Conservation (phyloP, 2,797 vertebrate species). For the Lagocephalus sceleratus region DNA sequence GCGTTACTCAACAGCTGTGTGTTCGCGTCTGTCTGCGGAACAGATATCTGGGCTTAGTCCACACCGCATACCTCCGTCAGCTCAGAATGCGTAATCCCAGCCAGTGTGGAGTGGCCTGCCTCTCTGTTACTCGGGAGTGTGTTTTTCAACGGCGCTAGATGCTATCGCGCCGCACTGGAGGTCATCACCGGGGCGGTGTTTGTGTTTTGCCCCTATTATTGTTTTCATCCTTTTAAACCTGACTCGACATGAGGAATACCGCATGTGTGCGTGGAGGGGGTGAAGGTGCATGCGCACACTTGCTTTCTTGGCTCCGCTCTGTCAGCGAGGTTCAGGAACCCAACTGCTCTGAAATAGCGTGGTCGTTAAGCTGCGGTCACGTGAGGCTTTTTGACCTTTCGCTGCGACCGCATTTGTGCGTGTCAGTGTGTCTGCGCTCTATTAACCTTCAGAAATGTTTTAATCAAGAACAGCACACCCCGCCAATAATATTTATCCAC, state of each 20-base stretch:
- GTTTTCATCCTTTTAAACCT: conserved; percentile 43
- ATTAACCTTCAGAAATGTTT: conserved; percentile 42
- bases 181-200: conserved; percentile 58
- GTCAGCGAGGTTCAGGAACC: conserved; percentile 53
- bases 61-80: conserved; percentile 60
- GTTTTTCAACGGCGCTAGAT: conserved; percentile 46
- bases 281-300: conserved; percentile 5
- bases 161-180: conserved; percentile 45
- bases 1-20: conserved; percentile 39
- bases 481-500: conserved; percentile 43
- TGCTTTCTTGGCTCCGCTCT: conserved; percentile 12
- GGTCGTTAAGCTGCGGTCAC: not conserved
- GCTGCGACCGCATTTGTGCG: conserved; percentile 7
- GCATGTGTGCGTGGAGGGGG: conserved; percentile 3
- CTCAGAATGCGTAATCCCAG: conserved; percentile 53
- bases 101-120: conserved; percentile 33
- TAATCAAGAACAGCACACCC: conserved; percentile 37
- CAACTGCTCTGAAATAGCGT: conserved; percentile 28
- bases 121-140: conserved; percentile 7
- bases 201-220: conserved; percentile 54
- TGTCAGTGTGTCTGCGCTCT: conserved; percentile 3
- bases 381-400: not conserved
- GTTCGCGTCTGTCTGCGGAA: conserved; percentile 41
- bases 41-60: conserved; percentile 66
- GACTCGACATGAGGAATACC: conserved; percentile 28